Evolutionary conservation across 53 echinoderm and acorn worm genomes (phyloP), one percentile per base, ranked within the genome.

Genomic region (Astropecten irregularis): DNA sequence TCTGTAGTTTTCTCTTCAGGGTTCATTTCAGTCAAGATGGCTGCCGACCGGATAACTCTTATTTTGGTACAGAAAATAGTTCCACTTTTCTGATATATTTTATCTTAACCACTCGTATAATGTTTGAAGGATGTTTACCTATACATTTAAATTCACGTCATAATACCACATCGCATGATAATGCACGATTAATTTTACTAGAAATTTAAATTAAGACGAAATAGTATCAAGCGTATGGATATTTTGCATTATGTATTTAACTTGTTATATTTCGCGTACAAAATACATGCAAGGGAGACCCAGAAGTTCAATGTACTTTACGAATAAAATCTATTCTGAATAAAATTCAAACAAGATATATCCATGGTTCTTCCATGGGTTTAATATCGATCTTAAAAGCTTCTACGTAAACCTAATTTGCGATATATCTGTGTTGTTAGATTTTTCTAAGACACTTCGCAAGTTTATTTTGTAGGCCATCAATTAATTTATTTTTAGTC

Each of bases 1-100:
- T 48, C 47, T 79, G 59, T 42, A 33, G 62, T 62, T 79, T 79
- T 79, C 40, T 61, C 44, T 46, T 79, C 79, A 31, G 48, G 62
- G 61, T 79, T 79, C 79, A 79, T 79, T 79, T 31, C 79, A 79
- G 61, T 48, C 40, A 79, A 79, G 34, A 79, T 79, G 79, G 79
- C 79, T 60, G 79, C 79, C 46, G 79, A 62, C 79, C 59, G 49
- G 21, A 31, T 60, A 28, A 79, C 79, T 60, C 61, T 37, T 21
- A 62, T 61, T 79, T 79, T 42, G 22, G 18, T 48, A 15, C 30
- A 0, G 40, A 48, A 79, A 79, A 79, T 79, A 79, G 79, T 38
- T 55, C 74, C 36, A 16, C 21, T 39, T 66, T 8, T 19, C 34
- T 21, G 6, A 21, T n/a, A n/a, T n/a, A n/a, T n/a, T n/a, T n/a